Percentiles rank a stretch among this genome's conserved stretches.
Evolutionary conservation across 1,140 invertebrate genomes (phyloP).

Genomic region (Pantala flavescens): DNA sequence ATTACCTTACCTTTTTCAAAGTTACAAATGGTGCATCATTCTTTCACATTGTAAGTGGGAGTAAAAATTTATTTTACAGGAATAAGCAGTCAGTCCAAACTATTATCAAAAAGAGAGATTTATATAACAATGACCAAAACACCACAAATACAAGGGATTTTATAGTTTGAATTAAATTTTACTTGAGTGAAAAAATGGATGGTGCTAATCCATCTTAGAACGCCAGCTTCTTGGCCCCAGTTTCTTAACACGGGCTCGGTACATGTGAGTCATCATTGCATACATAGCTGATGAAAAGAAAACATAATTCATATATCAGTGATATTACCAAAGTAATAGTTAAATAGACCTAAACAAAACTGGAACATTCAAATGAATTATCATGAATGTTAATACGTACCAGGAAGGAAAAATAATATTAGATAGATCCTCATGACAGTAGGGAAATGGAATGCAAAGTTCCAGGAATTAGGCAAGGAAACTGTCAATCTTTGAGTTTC

Average conservation of each 20-base stretch:
- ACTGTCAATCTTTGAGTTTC: conserved; percentile 69
- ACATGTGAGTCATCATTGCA: conserved; percentile 70
- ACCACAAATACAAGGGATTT: neutral
- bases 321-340: conserved; percentile 8
- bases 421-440: conserved; percentile 67
- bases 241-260: conserved; percentile 50
- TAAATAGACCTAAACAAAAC: neutral
- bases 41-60: too few species aligned
- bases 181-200: neutral
- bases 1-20: too few species aligned
- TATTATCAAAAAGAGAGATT: neutral
- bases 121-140: neutral
- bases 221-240: conserved; percentile 32
- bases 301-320: conserved; percentile 13
- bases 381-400: conserved; percentile 23
- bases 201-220: neutral
- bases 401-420: conserved; percentile 60
- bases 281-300: conserved; percentile 43
- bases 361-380: too few species aligned
- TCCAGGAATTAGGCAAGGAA: conserved; percentile 70
- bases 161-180: neutral
- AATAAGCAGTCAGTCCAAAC: neutral
- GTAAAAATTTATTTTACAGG: neutral
- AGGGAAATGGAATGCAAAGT: conserved; percentile 79
- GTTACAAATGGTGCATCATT: too few species aligned